Evolutionary conservation across 2,113 vertebrate species (phyloP), one percentile per base, ranked within the genome.

Genomic region (Lichenostomus cassidix): DNA sequence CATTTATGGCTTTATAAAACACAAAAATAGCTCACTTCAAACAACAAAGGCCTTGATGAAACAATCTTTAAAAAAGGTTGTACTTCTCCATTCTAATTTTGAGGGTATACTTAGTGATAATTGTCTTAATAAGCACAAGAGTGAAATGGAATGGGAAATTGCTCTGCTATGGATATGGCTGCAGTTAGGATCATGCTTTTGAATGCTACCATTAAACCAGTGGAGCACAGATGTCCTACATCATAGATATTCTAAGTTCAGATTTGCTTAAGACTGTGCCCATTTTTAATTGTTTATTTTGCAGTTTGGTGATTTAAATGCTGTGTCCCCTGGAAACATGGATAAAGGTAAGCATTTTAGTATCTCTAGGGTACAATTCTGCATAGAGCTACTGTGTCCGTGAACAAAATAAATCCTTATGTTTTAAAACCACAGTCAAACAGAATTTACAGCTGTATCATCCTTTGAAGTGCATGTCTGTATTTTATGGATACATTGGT

Each of bases 261-360:
- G 35, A 55, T 58, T 89, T 90, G 52, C 87, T 80, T 96, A 86
- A 91, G 79, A 88, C 68, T 87, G 59, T 91, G 62, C 69, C 85
- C 29, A 58, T 31, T 28, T 81, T 95, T 82, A 44, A 56, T 90
- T 95, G 50, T 96, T 94, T 97, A 35, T 97, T 97, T 97, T 97
- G 65, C 98, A 98, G 98, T 98, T 98, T 98, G 98, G 98, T 86
- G 98, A 98, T 97, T 95, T 98, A 97, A 98, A 98, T 97, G 98
- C 98, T 94, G 95, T 97, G 31, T 98, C 98, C 69, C 98, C 98
- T 93, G 98, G 98, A 96, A 98, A 98, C 96, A 98, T 98, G 97
- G 98, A 98, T 97, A 98, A 98, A 98, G 98, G 98, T 98, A 98
- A 97, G 95, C 77, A 63, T 24, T 87, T 87, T 58, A 80, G 33